phyloP scores from a whole-genome alignment of 2,888 invertebrate species.

The Agapetus fuscipes region DNA sequence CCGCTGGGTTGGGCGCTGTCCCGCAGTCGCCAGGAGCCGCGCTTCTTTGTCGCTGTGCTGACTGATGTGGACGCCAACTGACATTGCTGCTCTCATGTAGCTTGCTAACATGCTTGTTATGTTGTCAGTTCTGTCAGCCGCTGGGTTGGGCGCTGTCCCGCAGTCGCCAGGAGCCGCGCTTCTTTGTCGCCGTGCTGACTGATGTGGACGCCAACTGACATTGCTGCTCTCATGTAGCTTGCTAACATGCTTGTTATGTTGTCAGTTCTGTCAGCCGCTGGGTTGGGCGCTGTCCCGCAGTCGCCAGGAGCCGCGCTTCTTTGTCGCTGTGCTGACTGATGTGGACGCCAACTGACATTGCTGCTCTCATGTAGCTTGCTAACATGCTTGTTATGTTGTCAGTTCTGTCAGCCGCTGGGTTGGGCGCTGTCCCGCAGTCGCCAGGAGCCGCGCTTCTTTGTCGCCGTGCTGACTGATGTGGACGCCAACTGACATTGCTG shows the following conservation, averaged over 20 bases:
- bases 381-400: too few relatives aligned
- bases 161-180: slow-evolving; percentile 88
- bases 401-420: slow-evolving; percentile 99
- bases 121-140: slow-evolving; percentile 99
- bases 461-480: neutral
- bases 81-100: slow-evolving; percentile 95
- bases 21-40: slow-evolving; percentile 86
- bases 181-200: slow-evolving; percentile 93
- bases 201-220: slow-evolving; percentile 91
- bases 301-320: slow-evolving; percentile 91
- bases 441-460: slow-evolving; percentile 64
- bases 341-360: slow-evolving; percentile 76
- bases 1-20: slow-evolving; percentile 96
- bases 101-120: too few relatives aligned
- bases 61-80: slow-evolving; percentile 96
- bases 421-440: slow-evolving; percentile 88
- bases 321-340: slow-evolving; percentile 93
- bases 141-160: slow-evolving; percentile 92
- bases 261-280: slow-evolving; percentile 99
- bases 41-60: slow-evolving; percentile 92
- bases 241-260: too few relatives aligned
- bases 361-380: too few relatives aligned
- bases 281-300: slow-evolving; percentile 91
- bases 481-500: slow-evolving; percentile 26
- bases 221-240: too few relatives aligned